phyloP scores from a whole-genome alignment of 92 coral and sea anemone species.

The Porites evermanni region DNA sequence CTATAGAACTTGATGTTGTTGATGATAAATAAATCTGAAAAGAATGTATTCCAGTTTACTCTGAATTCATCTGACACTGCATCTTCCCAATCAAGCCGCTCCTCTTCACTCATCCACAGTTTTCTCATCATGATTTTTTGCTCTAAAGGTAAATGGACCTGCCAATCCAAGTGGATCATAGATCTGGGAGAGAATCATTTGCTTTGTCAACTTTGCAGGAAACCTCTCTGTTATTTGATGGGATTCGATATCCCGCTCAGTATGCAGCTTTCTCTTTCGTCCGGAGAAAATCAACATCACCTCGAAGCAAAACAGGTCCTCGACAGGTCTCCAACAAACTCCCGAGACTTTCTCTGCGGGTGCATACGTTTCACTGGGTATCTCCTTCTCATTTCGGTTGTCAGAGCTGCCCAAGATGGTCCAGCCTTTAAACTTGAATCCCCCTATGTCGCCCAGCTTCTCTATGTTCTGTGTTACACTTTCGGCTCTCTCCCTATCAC shows the following conservation, averaged over 20 bases:
- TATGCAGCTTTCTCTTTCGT: slow-evolving; percentile 27
- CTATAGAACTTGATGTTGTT: slow-evolving; percentile 20
- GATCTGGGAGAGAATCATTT: slow-evolving; percentile 60
- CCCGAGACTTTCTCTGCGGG: not conserved
- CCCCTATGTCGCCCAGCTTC: not conserved
- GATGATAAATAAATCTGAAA: slow-evolving; percentile 11
- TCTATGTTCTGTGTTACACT: not conserved
- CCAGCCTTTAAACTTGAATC: slow-evolving; percentile 7
- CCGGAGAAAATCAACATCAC: slow-evolving; percentile 40
- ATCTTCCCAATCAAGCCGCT: slow-evolving; percentile 54
- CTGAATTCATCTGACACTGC: slow-evolving; percentile 39
- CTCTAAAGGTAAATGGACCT: slow-evolving; percentile 65
- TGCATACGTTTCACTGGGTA: not conserved
- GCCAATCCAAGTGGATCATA: slow-evolving; percentile 69
- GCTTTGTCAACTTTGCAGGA: slow-evolving; percentile 51
- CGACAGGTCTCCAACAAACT: not conserved
- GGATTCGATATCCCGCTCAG: slow-evolving; percentile 15
- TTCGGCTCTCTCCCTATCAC: not conserved
- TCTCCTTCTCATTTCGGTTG: not conserved
- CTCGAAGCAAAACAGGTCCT: not conserved
- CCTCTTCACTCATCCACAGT: slow-evolving; percentile 35
- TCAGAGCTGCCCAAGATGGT: not conserved
- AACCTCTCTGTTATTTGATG: slow-evolving; percentile 8
- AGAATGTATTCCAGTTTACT: slow-evolving; percentile 29
- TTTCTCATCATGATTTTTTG: slow-evolving; percentile 56